Percentiles rank a stretch among this genome's conserved stretches.
Evolutionary conservation across 2,888 invertebrate species (phyloP).

Genomic region (Eupithecia subfuscata): DNA sequence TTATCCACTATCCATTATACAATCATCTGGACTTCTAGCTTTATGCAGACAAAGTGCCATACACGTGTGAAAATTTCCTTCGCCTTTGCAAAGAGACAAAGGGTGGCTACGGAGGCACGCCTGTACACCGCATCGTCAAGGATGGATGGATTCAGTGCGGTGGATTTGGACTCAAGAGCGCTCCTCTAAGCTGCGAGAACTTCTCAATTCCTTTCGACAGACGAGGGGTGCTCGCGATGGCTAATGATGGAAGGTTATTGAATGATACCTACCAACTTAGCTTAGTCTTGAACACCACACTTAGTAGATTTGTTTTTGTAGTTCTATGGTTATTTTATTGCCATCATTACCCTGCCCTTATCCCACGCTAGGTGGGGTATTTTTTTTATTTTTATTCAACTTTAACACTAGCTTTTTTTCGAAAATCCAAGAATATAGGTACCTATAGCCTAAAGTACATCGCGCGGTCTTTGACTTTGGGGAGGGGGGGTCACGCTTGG

Average conservation of each 20-base stretch:
- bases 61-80: conserved; percentile 84
- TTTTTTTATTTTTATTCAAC: no score
- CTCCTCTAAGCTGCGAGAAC: conserved; percentile 86
- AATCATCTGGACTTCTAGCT: conserved; percentile 66
- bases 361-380: no score
- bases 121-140: conserved; percentile 87
- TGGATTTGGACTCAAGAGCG: conserved; percentile 71
- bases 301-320: no score
- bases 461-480: no score
- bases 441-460: no score
- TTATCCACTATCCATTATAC: neutral
- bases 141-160: conserved; percentile 90
- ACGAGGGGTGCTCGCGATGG: conserved; percentile 89
- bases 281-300: no score
- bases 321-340: no score
- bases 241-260: conserved; percentile 82
- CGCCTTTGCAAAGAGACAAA: conserved; percentile 76
- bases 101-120: conserved; percentile 82
- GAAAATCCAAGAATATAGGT: no score
- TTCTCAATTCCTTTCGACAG: conserved; percentile 86
- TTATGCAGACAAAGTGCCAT: conserved; percentile 83
- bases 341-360: no score
- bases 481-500: no score
- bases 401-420: neutral
- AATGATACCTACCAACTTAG: no score